A percentile compares a stretch with the other conserved stretches of the same genome.
Evolutionary conservation across 2,888 invertebrate genomes (phyloP).

Genomic region (Clepsis dumicolana): DNA sequence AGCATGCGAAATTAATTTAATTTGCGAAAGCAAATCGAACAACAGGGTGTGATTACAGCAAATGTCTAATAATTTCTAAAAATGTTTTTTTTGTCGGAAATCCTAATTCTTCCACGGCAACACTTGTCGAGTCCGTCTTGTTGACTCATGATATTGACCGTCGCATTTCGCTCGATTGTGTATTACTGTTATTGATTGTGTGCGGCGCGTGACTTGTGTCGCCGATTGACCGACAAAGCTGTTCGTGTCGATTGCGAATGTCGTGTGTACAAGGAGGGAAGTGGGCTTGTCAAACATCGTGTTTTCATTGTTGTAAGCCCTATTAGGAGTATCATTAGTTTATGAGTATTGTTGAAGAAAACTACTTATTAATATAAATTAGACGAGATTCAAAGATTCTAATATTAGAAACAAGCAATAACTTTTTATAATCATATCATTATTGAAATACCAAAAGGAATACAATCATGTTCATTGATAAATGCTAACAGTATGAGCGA

Average conservation of each 20-base stretch:
- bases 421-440: too few species aligned
- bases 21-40: neutral
- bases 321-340: neutral
- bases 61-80: neutral
- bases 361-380: neutral
- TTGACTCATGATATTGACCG: conserved; percentile 84
- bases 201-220: conserved; percentile 82
- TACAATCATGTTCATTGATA: conserved; percentile 5
- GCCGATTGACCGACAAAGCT: conserved; percentile 60
- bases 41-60: neutral
- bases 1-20: neutral
- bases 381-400: too few species aligned
- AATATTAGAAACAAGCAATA: too few species aligned
- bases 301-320: conserved; percentile 18
- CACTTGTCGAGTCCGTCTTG: conserved; percentile 52
- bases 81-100: conserved; percentile 49
- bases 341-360: conserved; percentile 5
- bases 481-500: conserved; percentile 46
- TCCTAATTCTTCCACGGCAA: conserved; percentile 46
- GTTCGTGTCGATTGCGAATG: conserved; percentile 36
- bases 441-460: too few species aligned
- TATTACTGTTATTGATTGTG: conserved; percentile 85
- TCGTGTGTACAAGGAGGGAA: conserved; percentile 31
- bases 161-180: conserved; percentile 79
- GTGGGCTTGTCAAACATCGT: conserved; percentile 28